These are phyloP conservation scores for Rhinichthys klamathensis DNA, from an alignment of 2,113 vertebrate species.

Conservation along the genomic window DNA sequence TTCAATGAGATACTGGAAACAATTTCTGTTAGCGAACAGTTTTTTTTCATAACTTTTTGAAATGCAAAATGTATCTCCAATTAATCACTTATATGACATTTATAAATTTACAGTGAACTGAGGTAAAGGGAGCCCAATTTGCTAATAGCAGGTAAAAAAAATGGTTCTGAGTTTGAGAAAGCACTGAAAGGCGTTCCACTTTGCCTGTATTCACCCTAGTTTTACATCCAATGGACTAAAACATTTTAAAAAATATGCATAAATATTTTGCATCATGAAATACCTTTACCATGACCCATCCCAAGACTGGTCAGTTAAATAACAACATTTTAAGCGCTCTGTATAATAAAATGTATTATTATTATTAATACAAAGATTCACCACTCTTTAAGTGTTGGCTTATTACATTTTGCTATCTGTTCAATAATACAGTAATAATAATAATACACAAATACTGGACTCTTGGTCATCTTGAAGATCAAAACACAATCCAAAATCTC, in stretches of 20 bases:
- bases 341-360: too few species aligned
- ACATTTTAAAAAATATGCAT: neutral
- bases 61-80: too few species aligned
- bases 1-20: too few species aligned
- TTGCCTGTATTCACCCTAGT: neutral
- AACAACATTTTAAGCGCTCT: neutral
- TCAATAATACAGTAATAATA: neutral
- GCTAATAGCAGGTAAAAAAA: neutral
- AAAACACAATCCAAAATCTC: neutral
- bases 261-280: neutral
- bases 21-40: too few species aligned
- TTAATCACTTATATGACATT: neutral
- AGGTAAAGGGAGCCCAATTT: neutral
- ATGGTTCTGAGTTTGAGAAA: neutral
- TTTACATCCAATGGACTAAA: neutral
- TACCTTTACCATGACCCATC: neutral
- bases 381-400: neutral
- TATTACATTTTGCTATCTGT: neutral
- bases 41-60: too few species aligned
- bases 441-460: neutral
- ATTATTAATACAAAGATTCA: too few species aligned
- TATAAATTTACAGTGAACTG: neutral
- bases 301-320: neutral
- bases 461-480: neutral
- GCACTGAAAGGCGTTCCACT: neutral